A percentile compares a stretch with the other conserved stretches of the same genome.
Evolutionary conservation across 2,113 vertebrate genomes (phyloP).

Genomic region (Pongo abelii): DNA sequence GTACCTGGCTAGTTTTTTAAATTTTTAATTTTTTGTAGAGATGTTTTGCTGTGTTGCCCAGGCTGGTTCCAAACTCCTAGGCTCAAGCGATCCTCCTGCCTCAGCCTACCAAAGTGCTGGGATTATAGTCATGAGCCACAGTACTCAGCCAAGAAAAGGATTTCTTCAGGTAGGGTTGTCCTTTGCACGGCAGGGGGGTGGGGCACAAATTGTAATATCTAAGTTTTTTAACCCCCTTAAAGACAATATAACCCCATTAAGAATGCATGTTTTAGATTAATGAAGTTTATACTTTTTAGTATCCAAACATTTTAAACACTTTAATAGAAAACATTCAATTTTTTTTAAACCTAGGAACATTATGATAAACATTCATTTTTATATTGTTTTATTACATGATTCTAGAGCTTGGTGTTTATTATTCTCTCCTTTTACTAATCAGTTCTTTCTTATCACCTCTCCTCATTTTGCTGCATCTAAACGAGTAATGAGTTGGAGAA

Average conservation of each 20-base stretch:
- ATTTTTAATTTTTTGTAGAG: too few species aligned
- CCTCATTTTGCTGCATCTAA: constrained; percentile 35
- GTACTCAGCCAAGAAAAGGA: too few species aligned
- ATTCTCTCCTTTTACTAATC: background rate
- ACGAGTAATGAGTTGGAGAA: constrained; percentile 14
- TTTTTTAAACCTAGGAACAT: background rate
- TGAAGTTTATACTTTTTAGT: background rate
- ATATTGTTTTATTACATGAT: constrained; percentile 12
- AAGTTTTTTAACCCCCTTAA: background rate
- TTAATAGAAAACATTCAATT: background rate
- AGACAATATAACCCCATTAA: background rate
- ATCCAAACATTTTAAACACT: constrained; percentile 4
- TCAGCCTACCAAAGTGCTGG: too few species aligned
- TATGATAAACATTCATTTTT: constrained; percentile 6
- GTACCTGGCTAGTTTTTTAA: too few species aligned
- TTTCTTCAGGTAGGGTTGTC: background rate
- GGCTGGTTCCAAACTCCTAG: too few species aligned
- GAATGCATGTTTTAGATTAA: background rate
- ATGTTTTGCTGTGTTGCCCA: too few species aligned
- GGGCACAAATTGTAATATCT: background rate
- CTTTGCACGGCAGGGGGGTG: background rate
- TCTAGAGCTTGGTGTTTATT: constrained; percentile 31
- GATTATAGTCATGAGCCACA: too few species aligned
- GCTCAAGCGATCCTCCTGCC: too few species aligned
- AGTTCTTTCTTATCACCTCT: constrained; percentile 14